These are phyloP conservation scores for Melipona quadrifasciata DNA, from an alignment of 1,140 invertebrate species.

Conservation along the genomic window DNA sequence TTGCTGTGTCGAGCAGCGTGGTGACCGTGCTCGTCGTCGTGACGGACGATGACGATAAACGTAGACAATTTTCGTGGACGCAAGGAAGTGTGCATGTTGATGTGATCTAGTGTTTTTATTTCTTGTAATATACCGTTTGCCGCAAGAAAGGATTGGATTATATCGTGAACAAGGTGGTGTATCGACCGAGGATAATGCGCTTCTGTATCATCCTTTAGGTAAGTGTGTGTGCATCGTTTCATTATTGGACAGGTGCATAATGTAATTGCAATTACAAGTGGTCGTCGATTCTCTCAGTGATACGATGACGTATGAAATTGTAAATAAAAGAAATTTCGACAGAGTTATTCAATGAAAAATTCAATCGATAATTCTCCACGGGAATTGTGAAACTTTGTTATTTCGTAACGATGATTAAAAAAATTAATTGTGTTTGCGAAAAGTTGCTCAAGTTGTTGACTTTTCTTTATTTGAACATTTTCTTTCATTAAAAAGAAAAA, in stretches of 20 bases:
- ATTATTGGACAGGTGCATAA: not conserved
- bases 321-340: not conserved
- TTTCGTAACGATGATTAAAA: not conserved
- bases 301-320: not conserved
- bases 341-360: not conserved
- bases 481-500: not conserved
- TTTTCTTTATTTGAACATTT: not conserved
- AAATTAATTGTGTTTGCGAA: not conserved
- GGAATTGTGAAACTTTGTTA: not conserved
- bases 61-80: slow-evolving; percentile 49
- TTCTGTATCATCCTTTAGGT: slow-evolving; percentile 36
- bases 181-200: slow-evolving; percentile 54
- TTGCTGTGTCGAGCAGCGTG: slow-evolving; percentile 49
- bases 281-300: not conserved
- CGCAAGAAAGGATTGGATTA: slow-evolving; percentile 57
- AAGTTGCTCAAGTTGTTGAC: not conserved
- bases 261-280: slow-evolving; percentile 5
- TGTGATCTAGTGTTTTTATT: slow-evolving; percentile 59
- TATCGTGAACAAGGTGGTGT: slow-evolving; percentile 38
- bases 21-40: slow-evolving; percentile 60
- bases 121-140: slow-evolving; percentile 2
- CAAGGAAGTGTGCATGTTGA: slow-evolving; percentile 54
- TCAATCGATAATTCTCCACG: not conserved
- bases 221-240: slow-evolving; percentile 32
- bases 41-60: slow-evolving; percentile 62